Conservation (phyloP, 2,888 invertebrate genomes). For the Apomyelois bistriatella region DNA sequence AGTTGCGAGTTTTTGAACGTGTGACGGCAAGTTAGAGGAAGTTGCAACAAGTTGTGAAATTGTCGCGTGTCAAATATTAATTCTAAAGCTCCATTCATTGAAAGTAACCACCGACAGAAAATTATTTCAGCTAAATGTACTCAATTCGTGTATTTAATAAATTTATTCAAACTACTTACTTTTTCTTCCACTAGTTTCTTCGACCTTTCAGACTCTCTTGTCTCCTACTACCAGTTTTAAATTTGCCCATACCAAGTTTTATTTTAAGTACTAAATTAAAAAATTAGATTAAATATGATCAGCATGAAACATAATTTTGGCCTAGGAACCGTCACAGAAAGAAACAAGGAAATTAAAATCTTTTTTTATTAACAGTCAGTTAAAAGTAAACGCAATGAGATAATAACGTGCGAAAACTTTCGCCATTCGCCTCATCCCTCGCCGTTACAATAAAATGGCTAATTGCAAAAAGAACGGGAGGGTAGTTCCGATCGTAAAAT, state of each 20-base stretch:
- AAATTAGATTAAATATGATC: no score
- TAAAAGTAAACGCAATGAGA: conserved; percentile 7
- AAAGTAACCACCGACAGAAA: conserved; percentile 13
- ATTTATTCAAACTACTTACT: neutral
- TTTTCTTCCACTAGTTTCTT: no score
- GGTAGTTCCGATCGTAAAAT: neutral
- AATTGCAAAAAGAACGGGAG: neutral
- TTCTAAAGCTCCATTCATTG: conserved; percentile 28
- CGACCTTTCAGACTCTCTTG: no score
- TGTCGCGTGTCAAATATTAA: conserved; percentile 36
- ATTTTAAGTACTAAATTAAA: no score
- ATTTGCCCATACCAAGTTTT: no score
- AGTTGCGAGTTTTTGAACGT: conserved; percentile 36
- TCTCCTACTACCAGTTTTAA: no score
- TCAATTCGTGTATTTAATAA: no score
- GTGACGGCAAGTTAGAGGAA: conserved; percentile 33
- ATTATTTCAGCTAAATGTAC: neutral
- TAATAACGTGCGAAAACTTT: conserved; percentile 1
- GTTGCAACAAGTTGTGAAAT: conserved; percentile 55
- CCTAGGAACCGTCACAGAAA: no score
- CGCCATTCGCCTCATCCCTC: neutral
- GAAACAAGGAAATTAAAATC: no score
- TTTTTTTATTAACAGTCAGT: neutral
- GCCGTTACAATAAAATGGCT: neutral
- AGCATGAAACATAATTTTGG: no score